These are phyloP conservation scores for Netelia fuscicornis DNA, from an alignment of 2,888 invertebrate genomes.

Conservation along the genomic window DNA sequence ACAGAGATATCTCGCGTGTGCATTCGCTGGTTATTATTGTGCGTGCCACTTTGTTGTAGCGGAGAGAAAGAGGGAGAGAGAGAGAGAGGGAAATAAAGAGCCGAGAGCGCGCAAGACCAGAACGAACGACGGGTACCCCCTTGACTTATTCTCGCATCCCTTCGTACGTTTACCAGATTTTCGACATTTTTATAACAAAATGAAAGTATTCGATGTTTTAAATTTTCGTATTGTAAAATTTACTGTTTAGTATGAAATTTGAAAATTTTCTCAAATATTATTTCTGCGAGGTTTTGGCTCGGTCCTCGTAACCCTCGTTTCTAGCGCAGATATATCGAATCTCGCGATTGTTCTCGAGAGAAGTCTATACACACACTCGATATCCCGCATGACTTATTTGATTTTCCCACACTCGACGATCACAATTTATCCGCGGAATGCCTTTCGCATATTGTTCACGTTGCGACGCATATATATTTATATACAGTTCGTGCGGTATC, in stretches of 20 bases:
- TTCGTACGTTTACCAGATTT: slow-evolving; percentile 1
- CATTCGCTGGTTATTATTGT: slow-evolving; percentile 51
- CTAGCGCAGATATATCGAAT: slow-evolving; percentile 1
- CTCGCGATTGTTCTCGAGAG: slow-evolving; percentile 45
- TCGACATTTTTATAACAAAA: neutral
- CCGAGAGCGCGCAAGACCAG: slow-evolving; percentile 11
- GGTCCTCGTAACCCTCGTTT: neutral
- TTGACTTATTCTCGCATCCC: slow-evolving; percentile 30
- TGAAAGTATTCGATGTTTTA: neutral
- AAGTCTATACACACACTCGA: slow-evolving; percentile 11
- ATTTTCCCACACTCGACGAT: slow-evolving; percentile 68
- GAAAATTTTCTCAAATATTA: too few species aligned
- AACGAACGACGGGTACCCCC: slow-evolving; percentile 23
- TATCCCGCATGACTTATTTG: slow-evolving; percentile 46
- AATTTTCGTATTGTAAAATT: too few species aligned
- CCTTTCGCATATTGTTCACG: slow-evolving; percentile 8
- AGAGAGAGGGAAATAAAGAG: slow-evolving; percentile 8
- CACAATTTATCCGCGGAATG: slow-evolving; percentile 26
- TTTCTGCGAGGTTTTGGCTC: too few species aligned
- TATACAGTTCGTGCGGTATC: neutral
- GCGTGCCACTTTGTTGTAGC: slow-evolving; percentile 52
- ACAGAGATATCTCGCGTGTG: slow-evolving; percentile 52
- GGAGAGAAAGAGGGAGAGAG: neutral
- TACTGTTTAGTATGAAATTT: too few species aligned
- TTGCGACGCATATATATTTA: neutral